Conservation (phyloP, 1,140 invertebrate species). For the Neelides sp. region DNA sequence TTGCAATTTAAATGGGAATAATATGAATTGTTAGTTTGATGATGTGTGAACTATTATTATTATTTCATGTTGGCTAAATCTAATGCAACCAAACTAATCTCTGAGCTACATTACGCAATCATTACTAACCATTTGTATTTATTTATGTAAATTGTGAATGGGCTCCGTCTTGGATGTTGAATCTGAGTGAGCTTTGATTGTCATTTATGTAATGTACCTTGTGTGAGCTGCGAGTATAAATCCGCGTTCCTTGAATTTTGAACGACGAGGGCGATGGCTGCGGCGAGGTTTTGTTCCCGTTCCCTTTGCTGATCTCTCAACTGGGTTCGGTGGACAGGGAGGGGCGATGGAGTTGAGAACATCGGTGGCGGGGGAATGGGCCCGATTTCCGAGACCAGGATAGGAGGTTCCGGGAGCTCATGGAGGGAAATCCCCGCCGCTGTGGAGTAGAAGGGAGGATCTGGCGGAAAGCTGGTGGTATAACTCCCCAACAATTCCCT, state of each 20-base stretch:
- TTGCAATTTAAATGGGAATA: no score
- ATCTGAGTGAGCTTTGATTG: no score
- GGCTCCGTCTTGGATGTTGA: no score
- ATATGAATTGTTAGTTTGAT: no score
- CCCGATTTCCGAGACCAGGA: constrained; percentile 79
- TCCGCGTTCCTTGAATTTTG: constrained; percentile 22
- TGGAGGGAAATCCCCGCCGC: constrained; percentile 69
- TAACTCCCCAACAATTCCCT: constrained; percentile 13
- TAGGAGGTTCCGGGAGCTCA: constrained; percentile 76
- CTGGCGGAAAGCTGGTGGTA: constrained; percentile 17
- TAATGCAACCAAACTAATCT: no score
- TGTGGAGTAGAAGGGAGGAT: no score
- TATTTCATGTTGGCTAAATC: no score
- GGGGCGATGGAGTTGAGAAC: constrained; percentile 77
- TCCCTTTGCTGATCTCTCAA: constrained; percentile 25
- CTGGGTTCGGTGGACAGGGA: constrained; percentile 41
- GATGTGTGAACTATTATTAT: no score
- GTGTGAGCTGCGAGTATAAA: constrained; percentile 17
- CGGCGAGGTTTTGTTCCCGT: constrained; percentile 29
- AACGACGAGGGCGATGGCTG: constrained; percentile 31
- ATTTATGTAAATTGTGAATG: no score
- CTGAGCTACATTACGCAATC: no score
- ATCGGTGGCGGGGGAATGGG: constrained; percentile 88
- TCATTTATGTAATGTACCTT: no score
- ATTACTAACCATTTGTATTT: no score